Percentiles rank a stretch among this genome's conserved stretches.
Evolutionary conservation across 2,888 invertebrate species (phyloP).

Genomic region (Xanthostigma xanthostigma): DNA sequence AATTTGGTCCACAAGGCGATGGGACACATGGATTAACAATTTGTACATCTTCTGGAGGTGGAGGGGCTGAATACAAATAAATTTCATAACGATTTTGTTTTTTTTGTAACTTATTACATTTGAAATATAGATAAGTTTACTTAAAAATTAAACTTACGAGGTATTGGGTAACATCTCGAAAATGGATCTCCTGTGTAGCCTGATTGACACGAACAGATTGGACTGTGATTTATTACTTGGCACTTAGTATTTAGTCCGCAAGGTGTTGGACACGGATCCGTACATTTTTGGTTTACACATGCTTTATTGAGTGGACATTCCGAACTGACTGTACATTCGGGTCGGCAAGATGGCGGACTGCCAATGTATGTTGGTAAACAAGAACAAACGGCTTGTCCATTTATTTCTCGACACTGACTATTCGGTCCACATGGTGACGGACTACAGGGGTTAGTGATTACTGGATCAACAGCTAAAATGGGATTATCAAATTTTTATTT

Average conservation of each 20-base stretch:
- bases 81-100: not conserved
- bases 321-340: slow-evolving; percentile 62
- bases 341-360: slow-evolving; percentile 60
- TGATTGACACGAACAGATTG: slow-evolving; percentile 54
- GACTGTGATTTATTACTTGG: slow-evolving; percentile 61
- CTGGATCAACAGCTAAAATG: no score
- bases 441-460: slow-evolving; percentile 37
- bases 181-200: slow-evolving; percentile 55
- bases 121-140: not conserved
- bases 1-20: slow-evolving; percentile 52
- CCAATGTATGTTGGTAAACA: slow-evolving; percentile 58
- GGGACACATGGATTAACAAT: slow-evolving; percentile 50
- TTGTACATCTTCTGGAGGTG: slow-evolving; percentile 18
- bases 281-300: slow-evolving; percentile 62
- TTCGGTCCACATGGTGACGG: slow-evolving; percentile 65
- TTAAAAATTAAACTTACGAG: slow-evolving; percentile 25
- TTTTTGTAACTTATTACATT: not conserved
- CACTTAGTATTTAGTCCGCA: slow-evolving; percentile 56
- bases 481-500: no score
- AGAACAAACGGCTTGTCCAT: slow-evolving; percentile 58
- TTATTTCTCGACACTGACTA: slow-evolving; percentile 53
- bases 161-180: slow-evolving; percentile 40
- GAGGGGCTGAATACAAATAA: slow-evolving; percentile 17
- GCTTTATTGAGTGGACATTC: slow-evolving; percentile 59
- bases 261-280: slow-evolving; percentile 57